A percentile compares a stretch with the other conserved stretches of the same genome.
Evolutionary conservation across 2,113 vertebrate genomes (phyloP).

Genomic region (Archocentrus centrarchus): DNA sequence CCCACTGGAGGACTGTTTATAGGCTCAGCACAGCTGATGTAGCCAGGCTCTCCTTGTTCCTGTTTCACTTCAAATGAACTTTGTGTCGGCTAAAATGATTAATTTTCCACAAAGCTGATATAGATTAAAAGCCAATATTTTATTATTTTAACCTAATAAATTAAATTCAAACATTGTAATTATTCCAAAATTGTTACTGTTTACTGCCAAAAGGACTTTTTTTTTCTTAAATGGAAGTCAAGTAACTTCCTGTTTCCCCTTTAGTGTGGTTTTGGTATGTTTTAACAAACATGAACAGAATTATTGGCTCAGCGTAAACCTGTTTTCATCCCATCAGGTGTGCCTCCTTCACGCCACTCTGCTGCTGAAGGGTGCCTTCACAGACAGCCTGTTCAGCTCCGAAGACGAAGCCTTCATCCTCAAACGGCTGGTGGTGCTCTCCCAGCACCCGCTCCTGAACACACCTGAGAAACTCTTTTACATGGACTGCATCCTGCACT

Average conservation of each 20-base stretch:
- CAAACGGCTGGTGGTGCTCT: slow-evolving; percentile 83
- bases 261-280: background rate
- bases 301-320: background rate
- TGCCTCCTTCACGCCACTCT: slow-evolving; percentile 84
- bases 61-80: too few relatives aligned
- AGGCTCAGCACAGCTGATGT: too few relatives aligned
- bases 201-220: background rate
- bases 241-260: too few relatives aligned
- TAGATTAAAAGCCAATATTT: too few relatives aligned
- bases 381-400: slow-evolving; percentile 88
- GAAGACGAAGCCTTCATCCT: slow-evolving; percentile 89
- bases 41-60: too few relatives aligned
- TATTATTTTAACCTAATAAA: background rate
- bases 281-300: background rate
- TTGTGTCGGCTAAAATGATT: too few relatives aligned
- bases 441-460: slow-evolving; percentile 85
- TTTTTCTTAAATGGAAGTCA: background rate
- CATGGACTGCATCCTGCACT: slow-evolving; percentile 87
- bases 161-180: background rate
- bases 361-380: slow-evolving; percentile 88
- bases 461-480: slow-evolving; percentile 85
- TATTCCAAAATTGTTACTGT: background rate
- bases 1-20: too few relatives aligned
- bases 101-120: too few relatives aligned
- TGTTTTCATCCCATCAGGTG: slow-evolving; percentile 30